Evolutionary conservation across 2,888 invertebrate species (phyloP).

Genomic region (Tineola bisselliella): DNA sequence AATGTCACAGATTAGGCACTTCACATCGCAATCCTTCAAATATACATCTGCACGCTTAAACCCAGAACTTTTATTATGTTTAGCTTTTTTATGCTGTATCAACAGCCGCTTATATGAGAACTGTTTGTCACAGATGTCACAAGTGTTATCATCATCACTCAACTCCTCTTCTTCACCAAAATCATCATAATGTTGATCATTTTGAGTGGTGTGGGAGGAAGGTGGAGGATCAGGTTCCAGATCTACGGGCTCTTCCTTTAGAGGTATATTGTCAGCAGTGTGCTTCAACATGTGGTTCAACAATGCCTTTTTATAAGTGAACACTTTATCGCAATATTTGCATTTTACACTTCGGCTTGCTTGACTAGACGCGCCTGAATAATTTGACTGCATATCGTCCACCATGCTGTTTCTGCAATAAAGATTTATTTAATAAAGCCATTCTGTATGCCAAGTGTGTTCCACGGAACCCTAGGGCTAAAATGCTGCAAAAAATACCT

Average conservation of each 20-base stretch:
- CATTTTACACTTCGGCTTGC: slow-evolving; percentile 32
- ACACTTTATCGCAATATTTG: slow-evolving; percentile 42
- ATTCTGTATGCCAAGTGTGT: too few relatives aligned
- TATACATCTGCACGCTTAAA: slow-evolving; percentile 49
- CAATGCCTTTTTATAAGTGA: slow-evolving; percentile 48
- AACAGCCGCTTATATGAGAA: slow-evolving; percentile 54
- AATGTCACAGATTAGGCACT: slow-evolving; percentile 53
- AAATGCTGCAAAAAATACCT: too few relatives aligned
- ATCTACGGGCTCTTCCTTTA: slow-evolving; percentile 41
- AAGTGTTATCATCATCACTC: slow-evolving; percentile 38
- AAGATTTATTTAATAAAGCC: not conserved
- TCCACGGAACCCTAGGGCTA: too few relatives aligned
- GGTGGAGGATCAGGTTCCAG: slow-evolving; percentile 21
- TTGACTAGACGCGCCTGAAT: slow-evolving; percentile 27
- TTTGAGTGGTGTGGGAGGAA: not conserved
- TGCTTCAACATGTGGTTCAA: slow-evolving; percentile 33
- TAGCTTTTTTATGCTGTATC: slow-evolving; percentile 51
- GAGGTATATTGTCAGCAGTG: slow-evolving; percentile 24
- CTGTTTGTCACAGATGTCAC: slow-evolving; percentile 59
- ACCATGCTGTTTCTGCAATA: slow-evolving; percentile 32
- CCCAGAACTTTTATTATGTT: slow-evolving; percentile 54
- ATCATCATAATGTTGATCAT: slow-evolving; percentile 25
- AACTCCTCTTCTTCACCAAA: slow-evolving; percentile 31
- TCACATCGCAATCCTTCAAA: slow-evolving; percentile 51
- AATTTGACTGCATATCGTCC: slow-evolving; percentile 36